Percentiles rank a stretch among this genome's conserved stretches.
Evolutionary conservation across 2,888 invertebrate species (phyloP).

Genomic region (Eristalis arbustorum): DNA sequence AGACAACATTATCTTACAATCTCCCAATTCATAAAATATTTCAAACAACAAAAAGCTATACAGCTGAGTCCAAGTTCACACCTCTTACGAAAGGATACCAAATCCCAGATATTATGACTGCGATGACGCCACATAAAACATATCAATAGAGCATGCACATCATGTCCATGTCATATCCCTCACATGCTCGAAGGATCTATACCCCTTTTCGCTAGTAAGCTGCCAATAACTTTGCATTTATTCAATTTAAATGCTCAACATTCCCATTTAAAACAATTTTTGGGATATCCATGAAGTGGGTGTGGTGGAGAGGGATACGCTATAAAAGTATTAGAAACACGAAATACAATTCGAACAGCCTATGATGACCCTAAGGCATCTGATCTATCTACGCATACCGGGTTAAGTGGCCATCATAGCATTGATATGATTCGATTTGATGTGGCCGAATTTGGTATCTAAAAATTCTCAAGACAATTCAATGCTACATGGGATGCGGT

Average conservation of each 20-base stretch:
- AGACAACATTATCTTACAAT: constrained; percentile 28
- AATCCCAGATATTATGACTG: constrained; percentile 61
- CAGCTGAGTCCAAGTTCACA: constrained; percentile 62
- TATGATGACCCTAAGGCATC: constrained; percentile 23
- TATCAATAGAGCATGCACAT: constrained; percentile 47
- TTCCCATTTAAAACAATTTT: constrained; percentile 44
- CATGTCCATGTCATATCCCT: constrained; percentile 17
- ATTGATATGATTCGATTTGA: constrained; percentile 29
- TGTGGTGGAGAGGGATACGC: background rate
- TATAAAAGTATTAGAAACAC: constrained; percentile 13
- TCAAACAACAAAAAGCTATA: constrained; percentile 17
- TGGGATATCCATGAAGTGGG: background rate
- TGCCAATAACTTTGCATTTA: constrained; percentile 67
- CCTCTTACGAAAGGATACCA: constrained; percentile 26
- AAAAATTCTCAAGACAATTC: constrained; percentile 43
- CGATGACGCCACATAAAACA: constrained; percentile 65
- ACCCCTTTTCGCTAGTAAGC: constrained; percentile 50
- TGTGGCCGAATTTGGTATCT: constrained; percentile 21
- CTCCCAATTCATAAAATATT: constrained; percentile 43
- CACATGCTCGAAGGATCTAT: constrained; percentile 46
- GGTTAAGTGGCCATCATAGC: constrained; percentile 43
- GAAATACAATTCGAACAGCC: constrained; percentile 39
- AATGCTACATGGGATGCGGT: constrained; percentile 19
- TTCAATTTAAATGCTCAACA: constrained; percentile 70
- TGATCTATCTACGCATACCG: constrained; percentile 26